Base-by-base conservation (phyloP, 2,888 invertebrate species). In the Epirrhoe tristata region DNA sequence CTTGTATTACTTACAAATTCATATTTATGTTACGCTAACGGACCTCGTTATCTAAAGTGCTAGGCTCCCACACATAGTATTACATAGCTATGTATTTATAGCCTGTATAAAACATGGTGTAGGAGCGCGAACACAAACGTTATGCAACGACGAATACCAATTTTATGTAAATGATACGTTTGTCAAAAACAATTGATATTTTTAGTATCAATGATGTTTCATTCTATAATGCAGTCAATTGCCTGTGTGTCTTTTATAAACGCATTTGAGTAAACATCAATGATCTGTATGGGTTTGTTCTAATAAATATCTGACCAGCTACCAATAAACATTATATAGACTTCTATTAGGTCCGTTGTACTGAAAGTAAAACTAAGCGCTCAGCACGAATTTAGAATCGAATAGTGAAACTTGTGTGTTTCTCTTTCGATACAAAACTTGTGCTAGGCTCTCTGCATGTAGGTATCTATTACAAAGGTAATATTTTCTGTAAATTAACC, bases 1-100 rank as follows among this genome's bases (percentile, higher is more conserved):
- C 79, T 73, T 76, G 78, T 77, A 86, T 85, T 84, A 84, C 81
- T 82, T 82, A 84, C 81, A 77, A 81, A 84, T 81, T 81, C 77
- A 83, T 83, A 82, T 78, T 58, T 75, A 74, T 71, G 78, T 67
- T 72, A 77, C 77, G 78, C 78, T 64, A 74, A 74, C 36, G 50
- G 63, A 64, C 55, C 50, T n/a, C 43, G 8, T 16, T 46, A 60
- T 14, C 14, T 46, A n/a, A 14, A 43, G n/a, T 43, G 43, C 43
- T 10, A n/a, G 43, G 43, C 8, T 43, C 43, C 5, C 43, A 34
- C 34, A 34, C 39, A 43, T 43, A 24, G 39, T 12, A 2, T 12
- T 43, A 43, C 1, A 12, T 10, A 43, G 12, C 12, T 12, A 3
- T 36, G 8, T 3, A 43, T 12, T 5, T 12, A 24, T 43, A 12